phyloP scores from a whole-genome alignment of 2,113 vertebrate genomes.

The Tapirus terrestris region DNA sequence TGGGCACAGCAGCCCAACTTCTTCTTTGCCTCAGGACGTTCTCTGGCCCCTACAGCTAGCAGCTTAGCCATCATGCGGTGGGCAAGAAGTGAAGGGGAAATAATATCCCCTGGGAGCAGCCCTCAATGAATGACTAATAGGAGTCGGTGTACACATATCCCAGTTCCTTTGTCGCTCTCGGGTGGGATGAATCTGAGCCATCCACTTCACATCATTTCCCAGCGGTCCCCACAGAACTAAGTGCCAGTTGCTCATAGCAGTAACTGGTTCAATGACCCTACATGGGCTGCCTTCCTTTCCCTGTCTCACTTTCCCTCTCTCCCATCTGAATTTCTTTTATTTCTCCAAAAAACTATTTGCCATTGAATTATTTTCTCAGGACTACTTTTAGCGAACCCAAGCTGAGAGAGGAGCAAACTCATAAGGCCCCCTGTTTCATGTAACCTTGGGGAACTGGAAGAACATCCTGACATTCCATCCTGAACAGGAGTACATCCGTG shows the following conservation, averaged over 20 bases:
- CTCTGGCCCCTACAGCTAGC: neutral
- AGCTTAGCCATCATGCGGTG: neutral
- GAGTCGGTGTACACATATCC: neutral
- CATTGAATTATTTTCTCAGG: neutral
- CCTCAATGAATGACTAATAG: neutral
- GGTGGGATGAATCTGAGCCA: neutral
- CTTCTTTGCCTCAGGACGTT: neutral
- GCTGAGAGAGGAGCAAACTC: neutral
- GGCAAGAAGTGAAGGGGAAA: neutral
- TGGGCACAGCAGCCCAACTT: neutral
- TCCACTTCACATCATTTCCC: neutral
- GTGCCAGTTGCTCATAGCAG: neutral
- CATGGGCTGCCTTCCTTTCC: neutral
- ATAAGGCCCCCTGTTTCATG: neutral
- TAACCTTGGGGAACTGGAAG: neutral
- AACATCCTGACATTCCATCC: neutral
- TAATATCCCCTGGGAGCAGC: neutral
- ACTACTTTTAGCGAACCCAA: neutral
- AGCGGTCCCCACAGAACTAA: neutral
- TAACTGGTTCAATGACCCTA: neutral
- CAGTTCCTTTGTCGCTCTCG: neutral
- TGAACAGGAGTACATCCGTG: neutral
- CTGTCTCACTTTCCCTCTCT: neutral
- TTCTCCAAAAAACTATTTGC: neutral
- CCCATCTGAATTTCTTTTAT: neutral